Percentiles rank a stretch among this genome's conserved stretches.
phyloP scores from a whole-genome alignment of 2,888 invertebrate genomes.

The Pollenia labialis region DNA sequence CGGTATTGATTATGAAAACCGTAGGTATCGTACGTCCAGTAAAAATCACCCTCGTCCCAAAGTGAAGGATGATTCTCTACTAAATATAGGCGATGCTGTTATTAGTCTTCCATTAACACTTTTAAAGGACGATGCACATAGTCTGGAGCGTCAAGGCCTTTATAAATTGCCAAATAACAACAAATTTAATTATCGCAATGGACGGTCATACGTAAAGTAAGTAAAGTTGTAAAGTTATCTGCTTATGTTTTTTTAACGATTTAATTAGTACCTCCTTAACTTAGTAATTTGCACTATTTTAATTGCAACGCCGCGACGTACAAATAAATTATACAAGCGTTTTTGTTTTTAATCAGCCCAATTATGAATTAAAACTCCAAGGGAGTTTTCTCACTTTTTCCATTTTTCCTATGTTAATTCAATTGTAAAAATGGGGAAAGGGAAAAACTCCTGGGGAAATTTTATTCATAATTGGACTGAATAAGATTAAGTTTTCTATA shows the following conservation, averaged over 20 bases:
- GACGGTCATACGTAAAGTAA: constrained; percentile 77
- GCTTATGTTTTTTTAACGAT: background rate
- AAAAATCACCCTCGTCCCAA: constrained; percentile 76
- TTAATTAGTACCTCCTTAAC: no score
- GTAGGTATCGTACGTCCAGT: constrained; percentile 76
- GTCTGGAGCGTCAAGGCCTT: constrained; percentile 77
- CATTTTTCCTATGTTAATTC: no score
- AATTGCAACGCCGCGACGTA: no score
- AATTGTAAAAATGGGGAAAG: no score
- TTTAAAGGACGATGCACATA: constrained; percentile 77
- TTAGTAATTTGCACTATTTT: no score
- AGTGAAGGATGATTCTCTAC: constrained; percentile 68
- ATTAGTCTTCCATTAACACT: constrained; percentile 63
- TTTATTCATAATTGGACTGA: no score
- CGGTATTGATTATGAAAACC: constrained; percentile 73
- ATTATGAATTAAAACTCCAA: no score
- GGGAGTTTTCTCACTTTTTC: no score
- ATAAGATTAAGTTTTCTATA: no score
- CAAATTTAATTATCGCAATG: constrained; percentile 76
- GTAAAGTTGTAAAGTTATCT: constrained; percentile 55
- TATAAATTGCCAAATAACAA: constrained; percentile 65
- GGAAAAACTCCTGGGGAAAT: no score
- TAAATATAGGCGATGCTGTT: constrained; percentile 55
- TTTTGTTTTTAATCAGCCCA: no score
- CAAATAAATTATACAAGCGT: no score